Evolutionary conservation across 2,888 invertebrate species (phyloP), one percentile per base, ranked within the genome.

Genomic region (Apamea anceps): DNA sequence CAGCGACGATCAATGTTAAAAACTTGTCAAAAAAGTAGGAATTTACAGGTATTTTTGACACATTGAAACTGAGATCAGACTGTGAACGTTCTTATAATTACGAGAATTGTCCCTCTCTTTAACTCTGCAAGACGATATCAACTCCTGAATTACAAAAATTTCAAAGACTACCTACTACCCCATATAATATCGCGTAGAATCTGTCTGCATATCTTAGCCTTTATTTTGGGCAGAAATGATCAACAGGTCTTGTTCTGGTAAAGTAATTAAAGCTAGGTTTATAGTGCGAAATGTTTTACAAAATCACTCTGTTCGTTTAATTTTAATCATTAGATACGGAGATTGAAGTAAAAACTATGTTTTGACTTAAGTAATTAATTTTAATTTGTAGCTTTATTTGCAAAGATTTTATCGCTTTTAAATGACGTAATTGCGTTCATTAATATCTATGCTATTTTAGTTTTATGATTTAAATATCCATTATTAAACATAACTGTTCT

Each of bases 321-420:
- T 51, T 67, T 60, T 28, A 65, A 37, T 70, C 65, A 80, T 81
- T 70, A 60, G n/a, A 13, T 57, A 81, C 57, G 12, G 15, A 80
- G 37, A 66, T 80, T 62, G 28, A 62, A 75, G 54, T 86, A 76
- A 84, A 87, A 85, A 82, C 60, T 63, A 71, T 74, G 82, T 82
- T 82, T 77, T 68, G 73, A 60, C 37, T n/a, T 72, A 7, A 73
- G 77, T 82, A 82, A 82, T 85, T 85, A 77, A 77, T 74, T 77
- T 87, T 82, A 85, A 80, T 82, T 77, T 85, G 70, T 79, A 60
- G 62, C 15, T 87, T 75, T 80, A 85, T 83, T 88, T 79, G 86
- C 72, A 57, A 77, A 82, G 74, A 75, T 80, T 80, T 79, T 66
- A 80, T 80, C 63, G 57, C 21, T n/a, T 54, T 57, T 48, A 15